Evolutionary conservation across 2,797 vertebrate species (phyloP), one percentile per base, ranked within the genome.

Genomic region (Varecia variegata): DNA sequence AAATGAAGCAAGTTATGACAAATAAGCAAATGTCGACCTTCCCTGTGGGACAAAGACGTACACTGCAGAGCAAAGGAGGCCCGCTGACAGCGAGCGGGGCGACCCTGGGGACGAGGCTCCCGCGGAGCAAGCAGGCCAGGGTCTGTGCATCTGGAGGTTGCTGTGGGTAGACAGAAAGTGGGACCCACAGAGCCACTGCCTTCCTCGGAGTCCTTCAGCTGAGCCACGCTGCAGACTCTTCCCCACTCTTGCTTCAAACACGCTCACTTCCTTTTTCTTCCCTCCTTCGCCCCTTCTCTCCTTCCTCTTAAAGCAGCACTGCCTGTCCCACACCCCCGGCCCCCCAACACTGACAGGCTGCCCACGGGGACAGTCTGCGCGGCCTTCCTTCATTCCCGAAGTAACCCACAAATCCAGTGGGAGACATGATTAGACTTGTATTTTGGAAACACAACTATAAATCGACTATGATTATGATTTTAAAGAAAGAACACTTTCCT

Each of bases 291-390:
- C 32, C 5, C 35, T 15, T 32, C 25, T 50, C 47, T 20, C 1
- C 17, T n/a, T 68, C n/a, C 65, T 7, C 68, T 14, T 54, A 38
- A 54, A 35, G 58, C 1, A 40, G 30, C 3, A 12, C 8, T 20
- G 35, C 50, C 5, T 0, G 17, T 14, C n/a, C 17, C 7, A 8
- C n/a, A 23, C 9, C 21, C 38, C 1, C 3, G 14, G 32, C 32
- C 20, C 35, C 32, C 10, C 23, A 11, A 23, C 21, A 35, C 56
- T 21, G 85, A 56, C 8, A 7, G 67, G 18, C 8, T 2, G 11
- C 13, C 7, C 30, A 1, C 11, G 13, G 3, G 14, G 1, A 7
- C 13, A 0, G 56, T 76, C n/a, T 10, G 5, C 21, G 23, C 5
- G 6, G 8, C 74, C 62, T 47, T 65, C 52, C 12, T 32, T 30